These are phyloP conservation scores for Chelon auratus DNA, from an alignment of 2,797 vertebrate species.

Conservation along the genomic window DNA sequence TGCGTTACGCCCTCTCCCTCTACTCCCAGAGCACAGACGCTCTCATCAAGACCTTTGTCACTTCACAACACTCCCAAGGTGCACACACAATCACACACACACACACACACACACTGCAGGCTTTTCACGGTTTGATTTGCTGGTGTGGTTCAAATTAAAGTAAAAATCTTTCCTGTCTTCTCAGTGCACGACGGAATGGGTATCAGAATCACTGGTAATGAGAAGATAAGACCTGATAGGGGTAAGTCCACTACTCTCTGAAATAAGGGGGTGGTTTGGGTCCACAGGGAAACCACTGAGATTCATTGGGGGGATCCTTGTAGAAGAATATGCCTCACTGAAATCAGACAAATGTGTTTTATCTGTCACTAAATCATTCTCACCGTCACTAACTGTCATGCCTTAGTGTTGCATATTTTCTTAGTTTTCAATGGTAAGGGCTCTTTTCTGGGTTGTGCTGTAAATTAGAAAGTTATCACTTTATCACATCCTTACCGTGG, in stretches of 20 bases:
- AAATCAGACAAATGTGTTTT: not conserved
- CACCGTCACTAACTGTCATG: not conserved
- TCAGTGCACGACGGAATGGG: slow-evolving; percentile 96
- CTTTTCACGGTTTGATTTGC: not conserved
- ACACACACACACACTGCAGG: not conserved
- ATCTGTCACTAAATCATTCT: too few species aligned
- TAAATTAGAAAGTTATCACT: not conserved
- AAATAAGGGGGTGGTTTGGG: not conserved
- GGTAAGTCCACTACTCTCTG: slow-evolving; percentile 81
- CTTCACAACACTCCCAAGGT: slow-evolving; percentile 95
- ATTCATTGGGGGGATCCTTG: not conserved
- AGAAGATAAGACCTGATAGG: slow-evolving; percentile 92
- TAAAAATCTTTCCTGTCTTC: slow-evolving; percentile 13
- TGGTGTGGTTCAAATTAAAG: not conserved
- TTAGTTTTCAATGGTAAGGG: too few species aligned
- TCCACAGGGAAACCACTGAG: not conserved
- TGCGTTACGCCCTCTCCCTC: slow-evolving; percentile 95
- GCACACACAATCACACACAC: slow-evolving; percentile 28
- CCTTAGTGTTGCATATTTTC: too few species aligned
- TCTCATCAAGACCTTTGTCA: slow-evolving; percentile 96
- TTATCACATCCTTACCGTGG: not conserved
- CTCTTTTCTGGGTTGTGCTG: not conserved
- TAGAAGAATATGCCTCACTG: slow-evolving; percentile 1
- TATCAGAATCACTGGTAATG: slow-evolving; percentile 92
- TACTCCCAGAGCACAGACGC: slow-evolving; percentile 97